Base-by-base conservation (phyloP, 2,797 vertebrate species). In the Gymnoscopelus braueri region DNA sequence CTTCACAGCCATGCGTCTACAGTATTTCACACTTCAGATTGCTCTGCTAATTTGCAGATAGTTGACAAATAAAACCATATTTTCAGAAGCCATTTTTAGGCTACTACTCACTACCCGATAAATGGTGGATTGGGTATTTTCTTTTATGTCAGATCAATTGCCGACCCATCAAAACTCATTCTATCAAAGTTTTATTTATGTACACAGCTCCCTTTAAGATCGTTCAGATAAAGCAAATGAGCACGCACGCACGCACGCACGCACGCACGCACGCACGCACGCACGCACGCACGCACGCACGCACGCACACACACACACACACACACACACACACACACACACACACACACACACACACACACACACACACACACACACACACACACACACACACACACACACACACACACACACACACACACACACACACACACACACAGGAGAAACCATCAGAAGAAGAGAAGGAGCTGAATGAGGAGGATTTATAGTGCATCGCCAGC, bases 401-500 rank as follows among this genome's bases (percentile, higher is more conserved):
- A 56, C 19, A 56, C 54, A 56, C 19, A 11, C 2, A 56, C 54
- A 56, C 54, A 56, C 54, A 56, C 54, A 56, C 7, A 56, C 8
- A 26, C 54, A 57, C 55, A 26, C 55, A 57, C 10, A 7, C 24
- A 14, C 24, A 15, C 56, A 26, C 12, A 7, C 35, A 7, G 56
- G 7, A 58, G 75, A 81, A 80, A 48, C 53, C 65, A 79, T 77
- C 71, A 65, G 51, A 79, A 68, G 78, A 83, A 81, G 69, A 71
- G 74, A 65, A 72, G 76, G 69, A 71, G 79, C 71, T 72, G 81
- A 86, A 84, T 47, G 50, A 84, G 69, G 64, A 63, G 87, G 84
- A 90, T 91, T 92, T 91, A 89, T 85, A 80, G 82, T 79, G 82
- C 65, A 63, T 70, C 78, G 65, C 78, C 68, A 73, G 78, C 47